Evolutionary conservation across 1,140 invertebrate genomes (phyloP), one percentile per base, ranked within the genome.

Genomic region (Lordiphosa stackelbergi): DNA sequence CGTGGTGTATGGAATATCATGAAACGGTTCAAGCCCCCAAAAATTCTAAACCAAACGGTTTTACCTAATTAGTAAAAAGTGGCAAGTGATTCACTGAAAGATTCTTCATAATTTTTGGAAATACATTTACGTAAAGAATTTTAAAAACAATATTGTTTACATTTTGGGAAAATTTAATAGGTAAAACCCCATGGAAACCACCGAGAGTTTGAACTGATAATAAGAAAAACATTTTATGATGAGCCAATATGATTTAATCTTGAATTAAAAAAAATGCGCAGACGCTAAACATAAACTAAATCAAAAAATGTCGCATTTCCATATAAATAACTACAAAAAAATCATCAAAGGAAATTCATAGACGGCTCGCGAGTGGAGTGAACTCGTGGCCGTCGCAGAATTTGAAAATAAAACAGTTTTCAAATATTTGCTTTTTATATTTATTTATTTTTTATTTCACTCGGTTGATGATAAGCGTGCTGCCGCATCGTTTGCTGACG

Each of bases 301-400:
- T 31, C 28, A 31, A 31, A 31, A 31, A 31, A 31, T 8, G 5
- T 5, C 8, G 7, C 11, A 19, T 9, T 19, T 41, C 11, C 16
- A 8, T 12, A 3, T 8, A 41, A 41, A 41, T 9, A 13, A 10
- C 6, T 19, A 22, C 8, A 61, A 73, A 65, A 61, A 43, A 59
- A 64, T 53, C 71, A 83, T 75, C 75, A 79, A 81, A 79, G 75
- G 59, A 83, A 75, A 79, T 49, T 83, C 71, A 65, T 75, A 83
- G 71, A 75, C 75, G 56, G 34, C 19, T 38, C 46, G 55, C n/a
- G 77, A 57, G 77, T 69, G 75, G 77, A 83, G 36, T 79, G 75
- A 79, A 79, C 75, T 75, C 77, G 75, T 79, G 75, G 77, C 66
- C 62, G 53, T 74, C 75, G 75, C 51, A 37, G 59, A 73, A 40